Evolutionary conservation across 2,888 invertebrate genomes (phyloP), one percentile per base, ranked within the genome.

Genomic region (Drosophila subquinaria): DNA sequence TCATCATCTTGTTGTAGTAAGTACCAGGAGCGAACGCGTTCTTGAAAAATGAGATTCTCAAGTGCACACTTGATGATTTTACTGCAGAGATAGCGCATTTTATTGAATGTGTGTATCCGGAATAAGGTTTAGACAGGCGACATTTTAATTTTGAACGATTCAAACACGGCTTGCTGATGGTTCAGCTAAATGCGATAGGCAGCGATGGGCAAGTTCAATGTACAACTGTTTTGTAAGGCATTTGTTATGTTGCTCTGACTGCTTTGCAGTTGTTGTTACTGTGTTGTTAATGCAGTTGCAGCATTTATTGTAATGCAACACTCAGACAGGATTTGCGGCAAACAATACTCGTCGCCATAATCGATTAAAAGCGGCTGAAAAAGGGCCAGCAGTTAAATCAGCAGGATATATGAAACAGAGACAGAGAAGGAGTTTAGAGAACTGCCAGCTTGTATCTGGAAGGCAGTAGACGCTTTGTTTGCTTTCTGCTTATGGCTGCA

Each of bases 311-410:
- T 77, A 69, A 77, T 64, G 73, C 81, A 73, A 77, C 78, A 81
- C 86, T 87, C 90, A 87, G 86, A 87, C 86, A 79, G 90, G 86
- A 87, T 87, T 87, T 90, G 75, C 56, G 56, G 52, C 68, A 71
- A 86, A 90, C 86, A 86, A 86, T 82, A 81, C 76, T 51, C 62
- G 70, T 60, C 51, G 70, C 75, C 53, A 85, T 89, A 85, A 85
- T 89, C 90, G 84, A 89, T 89, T 85, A 89, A 84, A 82, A 79
- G 73, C 73, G 80, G 71, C 76, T 76, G 76, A 45, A 77, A 77
- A 77, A 76, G 60, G 76, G 77, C 67, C 76, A 68, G 61, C 56
- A 64, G 45, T 60, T 40, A 38, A 27, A 52, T 27, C 11, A 73
- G 45, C 38, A 59, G 56, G 42, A 68, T 45, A 30, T 17, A 53